Percentiles rank a stretch among this genome's conserved stretches.
Evolutionary conservation across 2,888 invertebrate genomes (phyloP).

Genomic region (Callyntrura guangdongensis): DNA sequence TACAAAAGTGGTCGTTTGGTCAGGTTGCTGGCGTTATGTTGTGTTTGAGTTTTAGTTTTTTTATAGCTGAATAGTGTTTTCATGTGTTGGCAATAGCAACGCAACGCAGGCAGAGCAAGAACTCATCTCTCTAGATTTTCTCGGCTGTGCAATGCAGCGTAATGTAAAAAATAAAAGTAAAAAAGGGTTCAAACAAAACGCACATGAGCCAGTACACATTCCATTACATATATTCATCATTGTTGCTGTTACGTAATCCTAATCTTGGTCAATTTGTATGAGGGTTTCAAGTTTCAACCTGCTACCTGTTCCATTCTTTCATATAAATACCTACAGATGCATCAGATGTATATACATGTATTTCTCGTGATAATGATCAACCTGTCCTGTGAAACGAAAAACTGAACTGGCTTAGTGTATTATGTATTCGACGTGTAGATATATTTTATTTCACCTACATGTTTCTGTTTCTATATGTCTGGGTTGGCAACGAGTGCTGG

Average conservation of each 20-base stretch:
- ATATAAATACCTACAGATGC: not conserved
- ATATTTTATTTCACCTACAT: not conserved
- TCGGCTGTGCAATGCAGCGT: not conserved
- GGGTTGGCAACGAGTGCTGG: too few species aligned
- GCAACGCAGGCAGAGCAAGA: not conserved
- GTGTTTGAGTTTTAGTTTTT: not conserved
- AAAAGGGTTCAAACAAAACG: not conserved
- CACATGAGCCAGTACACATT: not conserved
- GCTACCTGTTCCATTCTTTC: slow-evolving; percentile 45
- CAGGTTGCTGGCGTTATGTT: slow-evolving; percentile 28
- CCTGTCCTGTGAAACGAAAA: not conserved
- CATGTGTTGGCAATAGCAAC: slow-evolving; percentile 43
- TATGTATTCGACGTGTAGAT: not conserved
- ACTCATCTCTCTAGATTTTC: not conserved
- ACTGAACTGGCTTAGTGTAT: not conserved
- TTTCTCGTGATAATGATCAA: too few species aligned
- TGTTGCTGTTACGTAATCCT: slow-evolving; percentile 44
- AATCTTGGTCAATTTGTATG: not conserved
- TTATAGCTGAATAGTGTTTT: slow-evolving; percentile 31
- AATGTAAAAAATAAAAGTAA: not conserved
- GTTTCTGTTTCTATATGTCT: not conserved
- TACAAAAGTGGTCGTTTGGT: slow-evolving; percentile 18
- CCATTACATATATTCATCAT: not conserved
- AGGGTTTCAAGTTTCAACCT: slow-evolving; percentile 13
- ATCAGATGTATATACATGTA: not conserved